A percentile compares a stretch with the other conserved stretches of the same genome.
Evolutionary conservation across 2,888 invertebrate species (phyloP).

Genomic region (Lasioglossum oenotherae): DNA sequence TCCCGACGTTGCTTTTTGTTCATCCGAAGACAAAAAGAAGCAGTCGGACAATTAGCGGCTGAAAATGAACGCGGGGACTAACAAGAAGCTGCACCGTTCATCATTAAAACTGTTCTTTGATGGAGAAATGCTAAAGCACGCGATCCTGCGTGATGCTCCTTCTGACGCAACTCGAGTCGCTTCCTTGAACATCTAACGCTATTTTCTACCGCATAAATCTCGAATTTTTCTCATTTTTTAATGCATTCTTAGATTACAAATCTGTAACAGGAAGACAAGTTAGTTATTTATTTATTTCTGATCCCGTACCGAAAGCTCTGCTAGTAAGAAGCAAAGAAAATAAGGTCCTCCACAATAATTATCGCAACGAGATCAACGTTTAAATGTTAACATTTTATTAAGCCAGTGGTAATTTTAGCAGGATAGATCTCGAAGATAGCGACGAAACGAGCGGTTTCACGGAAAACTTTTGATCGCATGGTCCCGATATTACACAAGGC

Average conservation of each 20-base stretch:
- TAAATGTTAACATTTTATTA: neutral
- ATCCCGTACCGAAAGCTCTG: too few relatives aligned
- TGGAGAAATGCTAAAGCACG: neutral
- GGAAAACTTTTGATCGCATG: neutral
- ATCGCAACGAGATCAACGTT: neutral
- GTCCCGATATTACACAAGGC: neutral
- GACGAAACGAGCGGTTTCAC: neutral
- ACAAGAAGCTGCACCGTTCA: slow-evolving; percentile 2
- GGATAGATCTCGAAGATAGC: neutral
- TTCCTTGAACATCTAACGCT: neutral
- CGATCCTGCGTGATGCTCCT: neutral
- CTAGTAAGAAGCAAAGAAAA: too few relatives aligned
- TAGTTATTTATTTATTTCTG: too few relatives aligned
- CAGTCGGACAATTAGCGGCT: slow-evolving; percentile 11
- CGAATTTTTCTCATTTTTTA: neutral
- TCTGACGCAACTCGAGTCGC: neutral
- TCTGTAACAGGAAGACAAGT: neutral
- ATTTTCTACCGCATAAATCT: neutral
- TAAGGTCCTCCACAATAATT: neutral
- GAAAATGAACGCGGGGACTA: slow-evolving; percentile 1
- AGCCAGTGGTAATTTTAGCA: neutral
- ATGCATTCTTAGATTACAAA: neutral
- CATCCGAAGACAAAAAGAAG: neutral
- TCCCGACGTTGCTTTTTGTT: neutral
- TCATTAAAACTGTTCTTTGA: slow-evolving; percentile 6